phyloP scores from a whole-genome alignment of 2,797 vertebrate genomes.

The Pelobates cultripes region DNA sequence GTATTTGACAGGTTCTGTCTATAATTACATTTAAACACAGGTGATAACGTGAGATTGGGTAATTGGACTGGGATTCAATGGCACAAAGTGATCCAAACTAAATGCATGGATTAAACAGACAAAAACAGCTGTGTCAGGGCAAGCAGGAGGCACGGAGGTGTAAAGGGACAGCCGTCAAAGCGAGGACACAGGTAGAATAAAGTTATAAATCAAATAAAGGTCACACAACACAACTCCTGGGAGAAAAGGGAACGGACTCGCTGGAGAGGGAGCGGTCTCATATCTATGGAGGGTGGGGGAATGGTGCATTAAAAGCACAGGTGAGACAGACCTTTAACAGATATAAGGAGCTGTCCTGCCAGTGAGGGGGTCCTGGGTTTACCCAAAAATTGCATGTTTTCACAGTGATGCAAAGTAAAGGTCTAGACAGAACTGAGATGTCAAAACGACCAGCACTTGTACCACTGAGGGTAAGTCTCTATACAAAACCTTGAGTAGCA shows the following conservation, averaged over 20 bases:
- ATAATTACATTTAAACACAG: neutral
- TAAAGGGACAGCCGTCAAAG: neutral
- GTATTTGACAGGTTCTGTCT: too few relatives aligned
- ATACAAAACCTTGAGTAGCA: too few relatives aligned
- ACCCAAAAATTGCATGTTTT: neutral
- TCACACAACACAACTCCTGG: conserved; percentile 21
- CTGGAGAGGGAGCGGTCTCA: conserved; percentile 74
- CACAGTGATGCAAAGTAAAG: too few relatives aligned
- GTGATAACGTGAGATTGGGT: neutral
- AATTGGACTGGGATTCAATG: neutral
- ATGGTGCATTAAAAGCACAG: neutral
- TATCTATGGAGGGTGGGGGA: conserved; percentile 56
- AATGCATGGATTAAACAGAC: too few relatives aligned
- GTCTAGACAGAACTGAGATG: conserved; percentile 8
- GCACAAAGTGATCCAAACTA: neutral
- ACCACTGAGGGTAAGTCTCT: conserved; percentile 19
- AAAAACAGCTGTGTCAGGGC: neutral
- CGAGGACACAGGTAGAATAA: conserved; percentile 36
- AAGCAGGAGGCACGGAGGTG: neutral
- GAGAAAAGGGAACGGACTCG: conserved; percentile 53
- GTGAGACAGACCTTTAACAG: neutral
- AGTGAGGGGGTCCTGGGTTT: neutral
- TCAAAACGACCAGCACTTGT: neutral
- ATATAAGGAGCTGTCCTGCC: neutral
- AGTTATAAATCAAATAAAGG: conserved; percentile 48